phyloP scores from a whole-genome alignment of 2,888 invertebrate species.

The Alloscopus bannaensis region DNA sequence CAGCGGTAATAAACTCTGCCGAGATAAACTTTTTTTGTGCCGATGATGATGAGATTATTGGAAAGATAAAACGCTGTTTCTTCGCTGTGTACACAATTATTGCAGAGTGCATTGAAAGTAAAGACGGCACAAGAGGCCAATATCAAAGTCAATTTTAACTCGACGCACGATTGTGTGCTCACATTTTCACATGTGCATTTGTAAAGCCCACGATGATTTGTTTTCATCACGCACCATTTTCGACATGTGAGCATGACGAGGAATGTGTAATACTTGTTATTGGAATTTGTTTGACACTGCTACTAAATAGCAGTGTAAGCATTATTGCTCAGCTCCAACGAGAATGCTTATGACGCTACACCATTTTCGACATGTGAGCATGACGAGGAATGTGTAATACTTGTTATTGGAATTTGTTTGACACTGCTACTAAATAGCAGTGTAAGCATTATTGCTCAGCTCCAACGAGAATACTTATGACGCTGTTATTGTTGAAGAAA shows the following conservation, averaged over 20 bases:
- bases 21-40: slow-evolving; percentile 13
- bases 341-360: no score
- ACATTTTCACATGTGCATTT: background rate
- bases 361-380: background rate
- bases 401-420: slow-evolving; percentile 20
- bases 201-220: slow-evolving; percentile 39
- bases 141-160: slow-evolving; percentile 2
- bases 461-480: no score
- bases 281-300: slow-evolving; percentile 16
- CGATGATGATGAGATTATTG: slow-evolving; percentile 25
- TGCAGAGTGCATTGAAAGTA: slow-evolving; percentile 18
- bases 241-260: background rate
- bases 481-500: no score
- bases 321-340: no score
- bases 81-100: slow-evolving; percentile 17
- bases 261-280: slow-evolving; percentile 12
- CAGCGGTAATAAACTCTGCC: slow-evolving; percentile 22
- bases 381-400: slow-evolving; percentile 5
- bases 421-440: background rate
- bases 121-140: slow-evolving; percentile 6
- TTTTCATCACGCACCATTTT: slow-evolving; percentile 50
- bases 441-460: no score
- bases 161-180: background rate
- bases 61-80: slow-evolving; percentile 26
- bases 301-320: background rate